Base-by-base conservation (phyloP, 2,797 vertebrate species). In the Champsocephalus gunnari region DNA sequence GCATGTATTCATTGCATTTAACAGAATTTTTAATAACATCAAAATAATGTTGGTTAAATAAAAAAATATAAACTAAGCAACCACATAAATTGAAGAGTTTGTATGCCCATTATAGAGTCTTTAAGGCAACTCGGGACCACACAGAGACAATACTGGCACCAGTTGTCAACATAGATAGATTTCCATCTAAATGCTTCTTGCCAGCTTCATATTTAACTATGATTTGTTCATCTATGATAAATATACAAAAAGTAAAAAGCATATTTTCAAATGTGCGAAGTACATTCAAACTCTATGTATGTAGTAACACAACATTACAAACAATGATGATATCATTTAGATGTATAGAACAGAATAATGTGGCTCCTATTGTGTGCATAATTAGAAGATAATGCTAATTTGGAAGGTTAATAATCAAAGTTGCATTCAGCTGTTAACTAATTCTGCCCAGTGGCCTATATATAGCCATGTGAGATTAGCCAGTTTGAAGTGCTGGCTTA, bases 391-490 rank as follows among this genome's bases (percentile, higher is more conserved):
- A 16, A 43, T 49, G 2, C 9, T 32, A 44, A 16, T 63, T 47
- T 57, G 11, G 9, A 38, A 17, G 41, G 41, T 72, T 60, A 59
- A 12, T 61, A 53, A 32, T 58, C 9, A 34, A 44, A 47, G 44
- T 50, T 54, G 50, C 43, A 49, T 53, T 66, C 50, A 72, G 28
- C 68, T 80, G 60, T 68, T 71, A 58, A 50, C 60, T 64, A 9
- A 38, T 65, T 41, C 41, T 34, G 21, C 71, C 44, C 60, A 60
- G 48, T 65, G 71, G 48, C 24, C 68, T 73, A 83, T 73, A 66
- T 70, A 81, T 86, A 73, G 53, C 21, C 24, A 38, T 38, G 44
- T 67, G 28, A 63, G 54, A 68, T 77, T 43, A 53, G 73, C 38
- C 24, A 45, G 56, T 60, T 78, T 54, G 49, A 80, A 84, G 56